A percentile compares a stretch with the other conserved stretches of the same genome.
Evolutionary conservation across 2,113 vertebrate species (phyloP).

Genomic region (Pseudorhombus dupliciocellatus): DNA sequence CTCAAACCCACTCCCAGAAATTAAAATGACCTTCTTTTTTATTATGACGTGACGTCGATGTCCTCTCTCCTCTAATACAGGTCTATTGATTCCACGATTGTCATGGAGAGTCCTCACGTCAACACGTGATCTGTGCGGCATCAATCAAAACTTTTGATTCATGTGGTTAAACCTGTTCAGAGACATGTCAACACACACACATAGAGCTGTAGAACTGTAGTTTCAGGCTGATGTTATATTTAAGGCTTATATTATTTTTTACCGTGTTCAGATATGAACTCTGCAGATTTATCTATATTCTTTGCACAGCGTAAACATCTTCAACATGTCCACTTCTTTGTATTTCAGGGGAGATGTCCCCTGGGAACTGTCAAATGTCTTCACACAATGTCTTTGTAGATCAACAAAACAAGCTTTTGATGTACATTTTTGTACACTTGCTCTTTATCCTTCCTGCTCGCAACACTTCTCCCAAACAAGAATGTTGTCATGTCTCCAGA

Average conservation of each 20-base stretch:
- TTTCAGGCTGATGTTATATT: too few species aligned
- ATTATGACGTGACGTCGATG: conserved; percentile 52
- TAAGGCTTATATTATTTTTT: too few species aligned
- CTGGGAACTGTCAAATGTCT: too few species aligned
- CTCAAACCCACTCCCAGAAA: conserved; percentile 46
- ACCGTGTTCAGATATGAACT: neutral
- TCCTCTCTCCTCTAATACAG: conserved; percentile 32
- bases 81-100: conserved; percentile 63
- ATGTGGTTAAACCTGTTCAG: conserved; percentile 2
- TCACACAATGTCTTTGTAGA: too few species aligned
- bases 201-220: neutral
- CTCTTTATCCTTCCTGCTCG: too few species aligned
- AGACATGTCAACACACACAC: neutral
- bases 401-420: too few species aligned
- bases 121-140: conserved; percentile 6
- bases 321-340: too few species aligned
- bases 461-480: too few species aligned
- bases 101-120: conserved; percentile 23
- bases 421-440: too few species aligned
- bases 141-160: conserved; percentile 30
- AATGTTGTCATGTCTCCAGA: neutral
- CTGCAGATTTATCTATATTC: too few species aligned
- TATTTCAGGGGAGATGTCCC: too few species aligned
- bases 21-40: conserved; percentile 59
- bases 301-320: too few species aligned